A percentile compares a stretch with the other conserved stretches of the same genome.
phyloP scores from a whole-genome alignment of 2,113 vertebrate species.

The Hippocampus mohnikei region DNA sequence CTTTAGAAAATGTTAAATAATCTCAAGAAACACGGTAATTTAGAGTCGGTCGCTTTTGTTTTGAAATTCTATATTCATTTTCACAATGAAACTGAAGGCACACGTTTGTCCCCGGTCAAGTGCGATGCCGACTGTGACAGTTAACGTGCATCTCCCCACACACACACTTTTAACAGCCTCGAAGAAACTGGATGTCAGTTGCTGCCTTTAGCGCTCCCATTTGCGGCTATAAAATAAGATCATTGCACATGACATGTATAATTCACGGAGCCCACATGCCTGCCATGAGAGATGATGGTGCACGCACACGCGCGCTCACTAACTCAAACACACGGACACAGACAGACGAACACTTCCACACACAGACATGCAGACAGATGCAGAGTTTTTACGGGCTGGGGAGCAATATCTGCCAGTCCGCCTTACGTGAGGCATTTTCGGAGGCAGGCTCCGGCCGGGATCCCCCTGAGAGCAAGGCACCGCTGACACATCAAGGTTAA shows the following conservation, averaged over 20 bases:
- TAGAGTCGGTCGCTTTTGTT: not conserved
- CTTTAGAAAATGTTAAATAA: not conserved
- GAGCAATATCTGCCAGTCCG: constrained; percentile 35
- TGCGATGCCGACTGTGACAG: not conserved
- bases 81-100: not conserved
- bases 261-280: constrained; percentile 65
- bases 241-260: constrained; percentile 74
- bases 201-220: constrained; percentile 57
- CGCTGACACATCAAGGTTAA: constrained; percentile 38
- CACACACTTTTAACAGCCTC: constrained; percentile 45
- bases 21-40: not conserved
- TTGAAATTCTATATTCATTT: not conserved
- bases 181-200: constrained; percentile 53
- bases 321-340: constrained; percentile 23
- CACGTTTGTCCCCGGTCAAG: not conserved
- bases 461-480: constrained; percentile 13
- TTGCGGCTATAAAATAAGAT: constrained; percentile 72
- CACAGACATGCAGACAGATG: constrained; percentile 15
- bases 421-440: constrained; percentile 53
- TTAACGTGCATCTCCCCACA: constrained; percentile 14
- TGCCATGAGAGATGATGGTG: constrained; percentile 64
- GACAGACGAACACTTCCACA: constrained; percentile 19
- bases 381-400: constrained; percentile 47
- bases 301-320: constrained; percentile 20
- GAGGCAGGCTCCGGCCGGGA: constrained; percentile 21